phyloP scores from a whole-genome alignment of 2,797 vertebrate genomes.

The Leptoclinus maculatus region DNA sequence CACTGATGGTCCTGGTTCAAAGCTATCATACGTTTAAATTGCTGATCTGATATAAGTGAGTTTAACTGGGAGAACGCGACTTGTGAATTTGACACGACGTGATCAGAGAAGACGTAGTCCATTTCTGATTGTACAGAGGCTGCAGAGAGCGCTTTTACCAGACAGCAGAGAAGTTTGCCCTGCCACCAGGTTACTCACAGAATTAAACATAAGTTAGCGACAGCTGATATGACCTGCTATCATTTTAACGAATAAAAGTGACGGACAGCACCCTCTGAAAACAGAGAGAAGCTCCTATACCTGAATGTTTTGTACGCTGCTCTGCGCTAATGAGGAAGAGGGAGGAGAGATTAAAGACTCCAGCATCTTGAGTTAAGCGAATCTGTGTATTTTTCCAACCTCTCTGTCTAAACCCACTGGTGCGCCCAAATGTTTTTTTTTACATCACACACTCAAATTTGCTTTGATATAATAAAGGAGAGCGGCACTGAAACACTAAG shows the following conservation, averaged over 20 bases:
- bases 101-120: neutral
- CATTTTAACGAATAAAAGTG: neutral
- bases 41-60: neutral
- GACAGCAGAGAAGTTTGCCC: neutral
- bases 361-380: neutral
- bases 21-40: neutral
- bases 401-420: no score
- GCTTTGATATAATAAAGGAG: neutral
- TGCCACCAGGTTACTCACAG: neutral
- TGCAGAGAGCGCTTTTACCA: neutral
- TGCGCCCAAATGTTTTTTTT: neutral
- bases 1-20: neutral
- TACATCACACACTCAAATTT: neutral
- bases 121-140: neutral
- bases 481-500: neutral
- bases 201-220: neutral
- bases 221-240: neutral
- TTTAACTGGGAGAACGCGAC: neutral
- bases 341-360: neutral
- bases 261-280: no score
- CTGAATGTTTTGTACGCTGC: no score
- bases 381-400: neutral
- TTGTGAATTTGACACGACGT: neutral
- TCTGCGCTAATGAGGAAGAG: neutral
- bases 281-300: no score